These are phyloP conservation scores for Petaurus breviceps DNA, from an alignment of 2,113 vertebrate species.

Conservation along the genomic window DNA sequence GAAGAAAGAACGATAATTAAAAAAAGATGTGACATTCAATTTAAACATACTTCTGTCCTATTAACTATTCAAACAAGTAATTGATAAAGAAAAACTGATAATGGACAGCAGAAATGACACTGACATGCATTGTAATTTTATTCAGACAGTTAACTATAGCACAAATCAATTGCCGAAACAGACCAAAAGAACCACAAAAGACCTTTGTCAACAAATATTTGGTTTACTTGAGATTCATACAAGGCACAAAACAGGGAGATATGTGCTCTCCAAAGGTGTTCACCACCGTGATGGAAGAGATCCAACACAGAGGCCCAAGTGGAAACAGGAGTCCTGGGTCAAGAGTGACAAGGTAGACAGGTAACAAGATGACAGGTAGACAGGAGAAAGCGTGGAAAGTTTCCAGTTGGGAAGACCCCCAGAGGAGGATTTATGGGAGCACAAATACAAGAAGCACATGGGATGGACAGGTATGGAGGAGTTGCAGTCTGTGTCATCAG, in stretches of 20 bases:
- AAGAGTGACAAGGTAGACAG: background rate
- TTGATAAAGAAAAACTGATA: background rate
- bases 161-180: background rate
- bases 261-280: background rate
- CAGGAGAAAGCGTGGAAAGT: background rate
- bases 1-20: background rate
- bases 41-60: background rate
- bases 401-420: background rate
- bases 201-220: background rate
- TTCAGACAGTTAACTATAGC: background rate
- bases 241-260: background rate
- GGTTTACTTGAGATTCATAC: background rate
- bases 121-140: background rate
- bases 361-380: background rate
- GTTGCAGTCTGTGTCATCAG: background rate
- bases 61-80: background rate
- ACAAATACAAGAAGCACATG: background rate
- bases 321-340: background rate
- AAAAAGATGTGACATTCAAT: background rate
- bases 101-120: background rate
- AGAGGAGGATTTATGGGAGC: background rate
- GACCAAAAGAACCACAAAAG: background rate
- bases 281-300: background rate
- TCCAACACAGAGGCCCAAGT: background rate
- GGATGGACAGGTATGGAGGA: background rate